A percentile compares a stretch with the other conserved stretches of the same genome.
Conservation (phyloP, 1,140 invertebrate species). For the Tetragnatha versicolor region DNA sequence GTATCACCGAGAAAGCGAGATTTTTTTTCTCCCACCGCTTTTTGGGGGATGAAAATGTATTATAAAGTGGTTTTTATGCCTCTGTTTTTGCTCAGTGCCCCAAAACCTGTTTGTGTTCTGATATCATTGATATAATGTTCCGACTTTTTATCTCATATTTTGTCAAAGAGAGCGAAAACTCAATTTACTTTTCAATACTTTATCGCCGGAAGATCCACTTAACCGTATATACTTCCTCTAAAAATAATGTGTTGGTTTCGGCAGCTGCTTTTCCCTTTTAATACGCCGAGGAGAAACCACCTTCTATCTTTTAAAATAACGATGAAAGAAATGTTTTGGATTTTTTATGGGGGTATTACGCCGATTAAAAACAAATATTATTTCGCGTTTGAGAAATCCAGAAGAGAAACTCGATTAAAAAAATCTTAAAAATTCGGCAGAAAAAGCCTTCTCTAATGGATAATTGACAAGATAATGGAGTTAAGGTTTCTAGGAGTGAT, state of each 20-base stretch:
- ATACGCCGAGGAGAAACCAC: background rate
- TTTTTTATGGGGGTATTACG: too few relatives aligned
- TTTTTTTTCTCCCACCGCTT: background rate
- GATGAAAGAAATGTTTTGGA: background rate
- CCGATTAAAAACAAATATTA: constrained; percentile 30
- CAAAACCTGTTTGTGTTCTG: background rate
- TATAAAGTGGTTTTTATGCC: background rate
- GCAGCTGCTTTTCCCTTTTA: background rate
- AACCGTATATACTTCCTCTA: background rate
- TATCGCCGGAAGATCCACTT: constrained; percentile 39
- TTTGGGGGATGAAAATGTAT: background rate
- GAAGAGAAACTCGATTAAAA: background rate
- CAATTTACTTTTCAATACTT: constrained; percentile 38
- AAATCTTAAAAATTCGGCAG: background rate
- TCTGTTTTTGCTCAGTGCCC: background rate
- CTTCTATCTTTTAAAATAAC: background rate
- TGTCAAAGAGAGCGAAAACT: constrained; percentile 15
- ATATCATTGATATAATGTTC: constrained; percentile 22
- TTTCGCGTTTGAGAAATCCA: background rate
- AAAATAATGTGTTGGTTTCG: background rate
- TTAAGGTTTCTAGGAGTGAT: constrained; percentile 8
- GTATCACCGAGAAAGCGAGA: constrained; percentile 6
- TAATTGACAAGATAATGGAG: constrained; percentile 34
- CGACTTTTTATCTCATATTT: background rate
- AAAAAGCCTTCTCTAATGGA: constrained; percentile 1